A percentile compares a stretch with the other conserved stretches of the same genome.
Conservation (phyloP, 2,113 vertebrate genomes). For the Salvelinus sp. region DNA sequence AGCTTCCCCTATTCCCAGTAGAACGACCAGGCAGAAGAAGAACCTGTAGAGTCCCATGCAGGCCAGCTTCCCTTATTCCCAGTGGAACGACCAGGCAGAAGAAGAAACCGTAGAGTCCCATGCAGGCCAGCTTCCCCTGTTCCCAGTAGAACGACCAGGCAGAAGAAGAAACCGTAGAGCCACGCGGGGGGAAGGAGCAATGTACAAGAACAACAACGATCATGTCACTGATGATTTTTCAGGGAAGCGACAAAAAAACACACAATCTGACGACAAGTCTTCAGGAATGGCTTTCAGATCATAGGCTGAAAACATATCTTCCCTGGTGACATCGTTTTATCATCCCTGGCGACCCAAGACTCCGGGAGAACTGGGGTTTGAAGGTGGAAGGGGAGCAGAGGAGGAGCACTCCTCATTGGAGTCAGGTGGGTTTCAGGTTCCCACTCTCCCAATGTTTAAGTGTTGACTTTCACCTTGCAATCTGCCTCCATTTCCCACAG, state of each 20-base stretch:
- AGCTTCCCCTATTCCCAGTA: no score
- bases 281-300: constrained; percentile 40
- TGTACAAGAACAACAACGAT: constrained; percentile 37
- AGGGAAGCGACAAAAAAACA: constrained; percentile 26
- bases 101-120: background rate
- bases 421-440: constrained; percentile 51
- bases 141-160: no score
- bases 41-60: background rate
- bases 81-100: no score
- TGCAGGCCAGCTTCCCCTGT: no score
- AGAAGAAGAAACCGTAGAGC: constrained; percentile 21
- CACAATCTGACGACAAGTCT: constrained; percentile 27
- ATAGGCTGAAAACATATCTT: constrained; percentile 28
- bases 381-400: constrained; percentile 25
- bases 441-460: constrained; percentile 39
- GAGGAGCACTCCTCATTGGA: constrained; percentile 15
- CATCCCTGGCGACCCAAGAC: constrained; percentile 19
- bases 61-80: no score
- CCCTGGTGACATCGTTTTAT: constrained; percentile 16
- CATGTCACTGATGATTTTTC: constrained; percentile 43
- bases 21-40: no score
- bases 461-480: constrained; percentile 48
- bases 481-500: constrained; percentile 31
- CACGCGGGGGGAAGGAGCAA: constrained; percentile 41
- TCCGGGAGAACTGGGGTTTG: constrained; percentile 8